Conservation (phyloP, 2,888 invertebrate species). For the Phalangium opilio region DNA sequence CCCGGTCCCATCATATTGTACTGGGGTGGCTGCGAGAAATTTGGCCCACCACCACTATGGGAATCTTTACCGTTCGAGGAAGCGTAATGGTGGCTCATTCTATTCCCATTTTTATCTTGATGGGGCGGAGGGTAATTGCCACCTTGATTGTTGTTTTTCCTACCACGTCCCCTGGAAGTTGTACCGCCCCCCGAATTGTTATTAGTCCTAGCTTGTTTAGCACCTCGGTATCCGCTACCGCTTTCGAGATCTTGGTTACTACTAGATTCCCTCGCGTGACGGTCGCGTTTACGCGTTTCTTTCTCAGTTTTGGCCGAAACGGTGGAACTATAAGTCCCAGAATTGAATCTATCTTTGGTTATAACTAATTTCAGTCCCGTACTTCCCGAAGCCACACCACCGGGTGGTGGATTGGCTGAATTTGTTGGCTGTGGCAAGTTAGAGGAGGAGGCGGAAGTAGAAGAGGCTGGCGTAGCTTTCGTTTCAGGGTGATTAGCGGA, state of each 20-base stretch:
- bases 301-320: conserved; percentile 6
- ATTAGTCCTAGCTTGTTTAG: background rate
- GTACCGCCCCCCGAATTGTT: background rate
- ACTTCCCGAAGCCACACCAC: background rate
- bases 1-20: background rate
- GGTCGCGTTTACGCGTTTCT: conserved; percentile 8
- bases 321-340: conserved; percentile 8
- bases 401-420: background rate
- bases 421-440: background rate
- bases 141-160: background rate
- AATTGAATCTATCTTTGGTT: conserved; percentile 14
- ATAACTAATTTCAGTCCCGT: conserved; percentile 11
- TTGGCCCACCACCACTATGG: background rate
- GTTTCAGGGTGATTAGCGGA: background rate
- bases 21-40: conserved; percentile 4
- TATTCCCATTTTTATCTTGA: background rate
- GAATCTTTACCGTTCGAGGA: background rate
- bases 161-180: background rate
- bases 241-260: no score
- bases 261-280: conserved; percentile 1
- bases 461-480: no score
- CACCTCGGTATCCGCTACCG: background rate
- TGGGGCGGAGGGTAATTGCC: background rate
- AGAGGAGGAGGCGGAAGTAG: no score
- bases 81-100: background rate